Evolutionary conservation across 2,113 vertebrate genomes (phyloP).

Genomic region (Amphiprion ocellaris): DNA sequence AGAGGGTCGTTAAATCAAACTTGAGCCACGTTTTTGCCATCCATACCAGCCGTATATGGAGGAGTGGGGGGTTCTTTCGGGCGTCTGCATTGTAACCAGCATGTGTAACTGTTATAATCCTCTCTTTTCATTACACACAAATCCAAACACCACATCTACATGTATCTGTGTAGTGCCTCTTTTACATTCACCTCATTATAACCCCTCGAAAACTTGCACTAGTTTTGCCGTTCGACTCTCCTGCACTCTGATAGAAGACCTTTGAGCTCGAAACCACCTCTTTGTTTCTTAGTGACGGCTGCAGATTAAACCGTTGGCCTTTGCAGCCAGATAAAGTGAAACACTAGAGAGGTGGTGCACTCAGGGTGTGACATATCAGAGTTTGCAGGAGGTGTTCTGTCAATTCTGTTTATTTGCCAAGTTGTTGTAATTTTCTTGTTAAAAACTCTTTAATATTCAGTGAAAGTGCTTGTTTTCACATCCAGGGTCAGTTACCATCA

Average conservation of each 20-base stretch:
- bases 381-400: not conserved
- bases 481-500: not conserved
- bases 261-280: constrained; percentile 19
- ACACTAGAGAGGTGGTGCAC: constrained; percentile 13
- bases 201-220: not conserved
- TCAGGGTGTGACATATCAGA: constrained; percentile 1
- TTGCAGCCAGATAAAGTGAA: constrained; percentile 74
- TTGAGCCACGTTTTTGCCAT: not conserved
- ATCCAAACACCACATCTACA: not conserved
- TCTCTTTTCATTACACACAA: not conserved
- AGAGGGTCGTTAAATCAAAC: constrained; percentile 8
- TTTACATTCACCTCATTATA: not conserved
- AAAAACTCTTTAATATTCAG: not conserved
- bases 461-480: not conserved
- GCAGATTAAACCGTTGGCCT: constrained; percentile 76
- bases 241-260: not conserved
- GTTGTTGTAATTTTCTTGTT: not conserved
- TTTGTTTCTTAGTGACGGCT: constrained; percentile 72
- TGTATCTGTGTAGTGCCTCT: not conserved
- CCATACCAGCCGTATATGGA: not conserved
- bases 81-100: constrained; percentile 2
- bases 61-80: not conserved
- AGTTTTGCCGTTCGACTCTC: not conserved
- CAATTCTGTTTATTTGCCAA: not conserved
- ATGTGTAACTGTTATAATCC: not conserved